phyloP scores from a whole-genome alignment of 2,797 vertebrate genomes.

The Syndactyla subalaris region DNA sequence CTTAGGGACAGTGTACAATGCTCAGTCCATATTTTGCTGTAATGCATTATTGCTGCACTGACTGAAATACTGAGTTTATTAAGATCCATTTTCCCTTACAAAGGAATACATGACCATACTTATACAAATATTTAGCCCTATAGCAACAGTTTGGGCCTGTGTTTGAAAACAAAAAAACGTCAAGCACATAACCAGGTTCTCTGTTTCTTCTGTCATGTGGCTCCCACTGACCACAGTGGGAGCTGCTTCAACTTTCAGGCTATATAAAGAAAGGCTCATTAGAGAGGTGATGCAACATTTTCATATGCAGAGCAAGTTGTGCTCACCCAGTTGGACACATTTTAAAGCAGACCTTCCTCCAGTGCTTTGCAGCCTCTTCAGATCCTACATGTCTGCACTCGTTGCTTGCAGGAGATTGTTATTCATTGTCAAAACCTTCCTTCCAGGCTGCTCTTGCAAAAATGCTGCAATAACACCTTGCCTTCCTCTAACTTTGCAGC shows the following conservation, averaged over 20 bases:
- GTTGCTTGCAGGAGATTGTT: constrained; percentile 54
- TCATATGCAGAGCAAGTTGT: not conserved
- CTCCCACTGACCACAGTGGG: constrained; percentile 24
- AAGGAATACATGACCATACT: not conserved
- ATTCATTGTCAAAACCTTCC: constrained; percentile 42
- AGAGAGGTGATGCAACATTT: not conserved
- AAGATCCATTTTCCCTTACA: not conserved
- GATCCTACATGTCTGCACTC: not conserved
- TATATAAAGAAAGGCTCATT: constrained; percentile 4
- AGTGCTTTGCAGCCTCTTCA: constrained; percentile 7
- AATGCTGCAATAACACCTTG: constrained; percentile 35
- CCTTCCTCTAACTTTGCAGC: constrained; percentile 21
- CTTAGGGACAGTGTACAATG: not conserved
- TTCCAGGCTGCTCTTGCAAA: constrained; percentile 48
- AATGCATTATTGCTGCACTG: not conserved
- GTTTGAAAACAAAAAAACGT: not conserved
- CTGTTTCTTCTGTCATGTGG: not conserved
- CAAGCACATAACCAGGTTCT: not conserved
- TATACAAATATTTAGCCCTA: constrained; percentile 18
- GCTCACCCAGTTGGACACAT: not conserved
- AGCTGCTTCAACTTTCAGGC: constrained; percentile 3
- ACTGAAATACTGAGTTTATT: not conserved
- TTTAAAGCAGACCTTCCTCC: constrained; percentile 1
- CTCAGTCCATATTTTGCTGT: not conserved
- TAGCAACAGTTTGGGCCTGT: not conserved